Percentiles rank a stretch among this genome's conserved stretches.
Evolutionary conservation across 2,888 invertebrate species (phyloP).

Genomic region (Epicampocera succincta): DNA sequence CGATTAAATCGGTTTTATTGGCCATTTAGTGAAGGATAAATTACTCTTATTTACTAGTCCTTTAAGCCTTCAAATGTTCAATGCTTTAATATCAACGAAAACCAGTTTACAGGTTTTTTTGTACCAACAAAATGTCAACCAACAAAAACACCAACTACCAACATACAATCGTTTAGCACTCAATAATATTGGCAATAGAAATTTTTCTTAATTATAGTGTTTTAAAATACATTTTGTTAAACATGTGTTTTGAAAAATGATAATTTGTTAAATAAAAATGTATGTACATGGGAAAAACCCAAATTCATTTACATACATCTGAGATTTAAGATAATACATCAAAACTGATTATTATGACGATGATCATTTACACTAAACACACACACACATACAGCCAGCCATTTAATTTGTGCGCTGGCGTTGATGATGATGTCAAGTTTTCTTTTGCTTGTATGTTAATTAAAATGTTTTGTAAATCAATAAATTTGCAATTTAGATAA

Average conservation of each 20-base stretch:
- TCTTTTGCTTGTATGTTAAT: slow-evolving; percentile 54
- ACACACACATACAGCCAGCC: neutral
- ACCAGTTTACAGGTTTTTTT: no score
- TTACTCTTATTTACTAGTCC: no score
- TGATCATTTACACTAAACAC: neutral
- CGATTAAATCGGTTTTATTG: no score
- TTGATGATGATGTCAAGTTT: slow-evolving; percentile 45
- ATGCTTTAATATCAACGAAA: no score
- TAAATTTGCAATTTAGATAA: slow-evolving; percentile 68
- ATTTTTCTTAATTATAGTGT: slow-evolving; percentile 47
- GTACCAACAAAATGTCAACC: no score
- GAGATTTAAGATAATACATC: slow-evolving; percentile 63
- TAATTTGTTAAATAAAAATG: slow-evolving; percentile 18
- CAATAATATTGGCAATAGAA: neutral
- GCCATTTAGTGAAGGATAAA: no score
- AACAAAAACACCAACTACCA: no score
- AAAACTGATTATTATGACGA: slow-evolving; percentile 21
- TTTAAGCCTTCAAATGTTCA: no score
- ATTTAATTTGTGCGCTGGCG: neutral
- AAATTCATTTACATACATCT: slow-evolving; percentile 37
- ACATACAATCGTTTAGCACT: slow-evolving; percentile 1
- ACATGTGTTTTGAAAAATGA: slow-evolving; percentile 37
- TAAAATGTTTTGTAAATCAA: slow-evolving; percentile 69
- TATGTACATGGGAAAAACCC: slow-evolving; percentile 14
- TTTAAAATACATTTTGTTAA: slow-evolving; percentile 29